These are phyloP conservation scores for Emydoidea blandingii DNA, from an alignment of 2,797 vertebrate genomes.

Conservation along the genomic window DNA sequence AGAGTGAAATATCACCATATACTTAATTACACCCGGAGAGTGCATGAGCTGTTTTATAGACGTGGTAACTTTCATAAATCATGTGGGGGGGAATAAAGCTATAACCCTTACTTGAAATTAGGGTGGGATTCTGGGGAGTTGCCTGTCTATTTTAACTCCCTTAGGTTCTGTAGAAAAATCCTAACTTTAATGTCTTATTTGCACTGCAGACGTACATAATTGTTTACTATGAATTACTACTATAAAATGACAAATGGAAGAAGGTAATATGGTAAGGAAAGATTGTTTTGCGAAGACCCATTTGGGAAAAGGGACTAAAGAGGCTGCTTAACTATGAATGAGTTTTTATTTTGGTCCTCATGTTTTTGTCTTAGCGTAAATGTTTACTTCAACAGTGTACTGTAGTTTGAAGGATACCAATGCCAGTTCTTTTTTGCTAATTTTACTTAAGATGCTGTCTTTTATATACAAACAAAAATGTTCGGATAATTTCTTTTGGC, in stretches of 20 bases:
- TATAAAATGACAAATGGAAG: neutral
- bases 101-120: neutral
- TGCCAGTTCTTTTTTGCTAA: neutral
- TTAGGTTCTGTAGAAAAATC: too few relatives aligned
- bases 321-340: too few relatives aligned
- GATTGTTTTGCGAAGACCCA: neutral
- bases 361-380: neutral
- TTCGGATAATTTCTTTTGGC: neutral
- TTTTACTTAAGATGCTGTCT: neutral
- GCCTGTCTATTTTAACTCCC: neutral
- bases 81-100: neutral
- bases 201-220: neutral
- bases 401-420: neutral
- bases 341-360: neutral
- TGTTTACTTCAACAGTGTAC: neutral
- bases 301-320: neutral
- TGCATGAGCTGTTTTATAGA: neutral
- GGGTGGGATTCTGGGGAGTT: neutral
- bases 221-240: neutral
- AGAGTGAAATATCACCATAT: neutral
- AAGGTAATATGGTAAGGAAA: neutral
- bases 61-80: neutral
- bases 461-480: neutral
- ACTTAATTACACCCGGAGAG: neutral
- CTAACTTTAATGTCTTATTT: neutral